These are phyloP conservation scores for Chaetophractus vellerosus DNA, from an alignment of 2,797 vertebrate species.

Conservation along the genomic window DNA sequence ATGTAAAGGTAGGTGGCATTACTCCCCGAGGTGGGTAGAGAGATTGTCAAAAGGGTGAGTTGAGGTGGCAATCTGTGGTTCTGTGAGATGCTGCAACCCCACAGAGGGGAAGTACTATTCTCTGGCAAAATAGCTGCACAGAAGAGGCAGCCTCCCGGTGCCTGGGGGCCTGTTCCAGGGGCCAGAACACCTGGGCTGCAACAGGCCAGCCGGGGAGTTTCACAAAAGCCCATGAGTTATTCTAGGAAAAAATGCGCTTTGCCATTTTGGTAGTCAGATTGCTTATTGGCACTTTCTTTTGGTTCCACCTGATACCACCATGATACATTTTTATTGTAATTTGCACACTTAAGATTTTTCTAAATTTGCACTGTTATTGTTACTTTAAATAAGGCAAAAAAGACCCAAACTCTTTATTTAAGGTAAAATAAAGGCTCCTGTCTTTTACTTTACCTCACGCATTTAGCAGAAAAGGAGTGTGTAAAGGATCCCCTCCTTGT, in stretches of 20 bases:
- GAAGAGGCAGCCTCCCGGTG: not conserved
- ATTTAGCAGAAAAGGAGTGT: not conserved
- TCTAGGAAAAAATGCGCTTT: not conserved
- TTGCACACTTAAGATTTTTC: not conserved
- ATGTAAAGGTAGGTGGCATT: not conserved
- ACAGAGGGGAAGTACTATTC: not conserved
- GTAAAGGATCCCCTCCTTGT: not conserved
- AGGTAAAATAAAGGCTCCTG: not conserved
- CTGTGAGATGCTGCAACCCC: not conserved
- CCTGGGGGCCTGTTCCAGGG: not conserved
- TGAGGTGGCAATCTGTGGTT: not conserved
- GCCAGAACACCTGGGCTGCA: not conserved
- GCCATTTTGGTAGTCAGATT: not conserved
- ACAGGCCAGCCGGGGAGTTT: not conserved
- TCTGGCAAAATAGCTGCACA: not conserved
- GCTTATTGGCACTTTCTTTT: not conserved
- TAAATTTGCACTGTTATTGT: slow-evolving; percentile 1
- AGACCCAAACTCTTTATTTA: not conserved
- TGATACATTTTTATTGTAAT: not conserved
- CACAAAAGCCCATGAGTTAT: not conserved
- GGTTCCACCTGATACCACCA: not conserved
- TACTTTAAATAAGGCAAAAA: slow-evolving; percentile 14
- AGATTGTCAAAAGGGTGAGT: not conserved
- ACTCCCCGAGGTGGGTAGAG: not conserved
- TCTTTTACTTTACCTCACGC: not conserved